A percentile compares a stretch with the other conserved stretches of the same genome.
Conservation (phyloP, 92 coral and sea anemone genomes). For the Zoanthus sociatus region DNA sequence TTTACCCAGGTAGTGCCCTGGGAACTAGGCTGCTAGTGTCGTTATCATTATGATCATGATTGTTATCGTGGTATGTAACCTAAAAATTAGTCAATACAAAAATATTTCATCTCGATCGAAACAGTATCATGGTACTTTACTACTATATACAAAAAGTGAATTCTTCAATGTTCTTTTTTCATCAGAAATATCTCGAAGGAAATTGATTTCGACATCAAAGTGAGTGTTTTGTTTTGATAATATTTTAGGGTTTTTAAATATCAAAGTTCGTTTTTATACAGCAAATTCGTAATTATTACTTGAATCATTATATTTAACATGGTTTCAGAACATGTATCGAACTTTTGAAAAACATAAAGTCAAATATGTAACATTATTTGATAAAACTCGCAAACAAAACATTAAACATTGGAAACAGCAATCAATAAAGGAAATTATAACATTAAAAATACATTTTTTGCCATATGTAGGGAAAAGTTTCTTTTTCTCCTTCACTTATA, state of each 20-base stretch:
- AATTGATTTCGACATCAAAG: conserved; percentile 38
- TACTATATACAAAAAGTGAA: background rate
- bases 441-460: too few relatives aligned
- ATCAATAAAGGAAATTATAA: too few relatives aligned
- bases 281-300: background rate
- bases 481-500: background rate
- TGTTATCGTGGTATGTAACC: too few relatives aligned
- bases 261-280: background rate
- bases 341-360: background rate
- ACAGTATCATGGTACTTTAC: background rate
- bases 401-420: too few relatives aligned
- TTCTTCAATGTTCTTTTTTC: background rate
- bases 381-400: too few relatives aligned
- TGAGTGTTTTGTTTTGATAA: background rate
- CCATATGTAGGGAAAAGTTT: too few relatives aligned
- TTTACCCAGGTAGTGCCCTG: background rate
- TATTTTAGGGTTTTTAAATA: background rate
- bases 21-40: too few relatives aligned
- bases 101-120: background rate
- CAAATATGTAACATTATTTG: background rate
- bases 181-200: conserved; percentile 37
- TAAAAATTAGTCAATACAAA: too few relatives aligned
- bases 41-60: too few relatives aligned
- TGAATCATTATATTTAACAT: background rate
- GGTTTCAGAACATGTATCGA: too few relatives aligned